Conservation (phyloP, 2,797 vertebrate species). For the Dicrostonyx torquatus region DNA sequence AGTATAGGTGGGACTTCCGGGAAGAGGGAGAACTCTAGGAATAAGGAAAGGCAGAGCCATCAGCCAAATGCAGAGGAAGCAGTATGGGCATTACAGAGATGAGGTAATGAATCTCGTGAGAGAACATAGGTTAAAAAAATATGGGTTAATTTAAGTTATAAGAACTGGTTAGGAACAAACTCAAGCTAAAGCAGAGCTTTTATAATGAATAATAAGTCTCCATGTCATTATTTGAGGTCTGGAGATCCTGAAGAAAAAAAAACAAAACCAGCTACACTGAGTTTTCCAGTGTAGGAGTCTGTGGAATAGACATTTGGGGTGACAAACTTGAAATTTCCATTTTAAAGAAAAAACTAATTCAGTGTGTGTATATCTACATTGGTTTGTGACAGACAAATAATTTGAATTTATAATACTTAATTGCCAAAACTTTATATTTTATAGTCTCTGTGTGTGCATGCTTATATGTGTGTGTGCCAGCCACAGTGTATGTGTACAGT, state of each 20-base stretch:
- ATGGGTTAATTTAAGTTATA: not conserved
- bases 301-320: constrained; percentile 33
- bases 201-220: not conserved
- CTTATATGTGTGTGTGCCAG: not conserved
- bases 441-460: not conserved
- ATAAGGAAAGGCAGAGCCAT: not conserved
- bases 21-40: not conserved
- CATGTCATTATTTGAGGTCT: not conserved
- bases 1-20: not conserved
- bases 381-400: constrained; percentile 39
- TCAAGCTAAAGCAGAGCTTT: not conserved
- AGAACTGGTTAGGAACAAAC: not conserved
- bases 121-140: not conserved
- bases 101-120: not conserved
- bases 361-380: not conserved
- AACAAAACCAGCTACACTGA: not conserved
- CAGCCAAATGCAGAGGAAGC: not conserved
- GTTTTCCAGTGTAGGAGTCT: not conserved
- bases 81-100: not conserved
- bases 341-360: constrained; percentile 9
- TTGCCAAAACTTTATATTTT: not conserved
- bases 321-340: constrained; percentile 53
- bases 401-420: constrained; percentile 25
- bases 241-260: not conserved
- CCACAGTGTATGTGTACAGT: not conserved